Conservation (phyloP, 2,797 vertebrate species). For the Falco berigora region DNA sequence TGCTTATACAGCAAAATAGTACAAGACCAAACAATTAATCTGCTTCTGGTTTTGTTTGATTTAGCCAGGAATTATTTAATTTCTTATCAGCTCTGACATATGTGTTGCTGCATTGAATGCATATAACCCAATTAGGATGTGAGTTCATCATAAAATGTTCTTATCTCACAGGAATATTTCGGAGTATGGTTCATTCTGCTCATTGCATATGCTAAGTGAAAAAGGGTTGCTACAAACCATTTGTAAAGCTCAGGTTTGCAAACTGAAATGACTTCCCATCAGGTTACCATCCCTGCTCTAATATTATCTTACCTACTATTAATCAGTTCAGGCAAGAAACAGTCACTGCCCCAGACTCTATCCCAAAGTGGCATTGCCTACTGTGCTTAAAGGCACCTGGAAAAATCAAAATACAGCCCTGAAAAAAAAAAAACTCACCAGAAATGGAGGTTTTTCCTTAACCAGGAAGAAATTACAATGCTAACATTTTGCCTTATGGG, state of each 20-base stretch:
- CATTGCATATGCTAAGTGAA: background rate
- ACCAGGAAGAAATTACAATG: background rate
- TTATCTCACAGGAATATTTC: background rate
- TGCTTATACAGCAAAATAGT: background rate
- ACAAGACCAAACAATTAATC: rapidly evolving
- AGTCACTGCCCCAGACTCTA: background rate
- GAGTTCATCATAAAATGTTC: background rate
- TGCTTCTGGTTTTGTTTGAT: background rate
- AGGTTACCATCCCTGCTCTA: background rate
- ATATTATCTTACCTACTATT: background rate
- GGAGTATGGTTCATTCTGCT: background rate
- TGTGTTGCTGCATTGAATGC: rapidly evolving
- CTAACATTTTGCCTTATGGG: background rate
- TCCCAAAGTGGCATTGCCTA: background rate
- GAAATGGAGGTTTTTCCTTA: background rate
- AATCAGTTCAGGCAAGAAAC: background rate
- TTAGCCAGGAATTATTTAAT: rapidly evolving
- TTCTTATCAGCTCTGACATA: background rate
- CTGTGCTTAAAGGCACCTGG: background rate
- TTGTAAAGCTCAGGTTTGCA: background rate
- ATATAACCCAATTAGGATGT: background rate
- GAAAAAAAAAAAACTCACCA: background rate
- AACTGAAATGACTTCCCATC: background rate
- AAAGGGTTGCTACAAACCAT: background rate
- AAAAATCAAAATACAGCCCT: background rate